Base-by-base conservation (phyloP, 1,140 invertebrate genomes). In the Mylabris phalerata region DNA sequence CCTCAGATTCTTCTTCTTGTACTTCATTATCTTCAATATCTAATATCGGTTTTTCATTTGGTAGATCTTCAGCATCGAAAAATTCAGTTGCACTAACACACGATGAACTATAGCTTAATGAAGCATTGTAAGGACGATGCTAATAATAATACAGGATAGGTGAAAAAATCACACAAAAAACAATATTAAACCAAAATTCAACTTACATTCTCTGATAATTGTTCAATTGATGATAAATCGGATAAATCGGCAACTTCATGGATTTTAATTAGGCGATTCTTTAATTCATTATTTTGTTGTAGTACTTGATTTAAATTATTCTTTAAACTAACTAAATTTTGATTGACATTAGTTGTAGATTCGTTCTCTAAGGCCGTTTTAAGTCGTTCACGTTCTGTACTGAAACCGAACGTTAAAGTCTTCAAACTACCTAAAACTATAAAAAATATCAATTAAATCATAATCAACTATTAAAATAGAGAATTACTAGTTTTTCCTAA, bases 51-150 rank as follows among this genome's bases (percentile, higher is more conserved):
- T 68, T 69, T 11, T 69, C 66, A 6, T 51, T 50, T 11, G 66
- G 55, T 9, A 68, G 32, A 49, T 90, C 88, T 72, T 88, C 84
- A n/a, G 89, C 89, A 75, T 91, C 89, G 73, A 87, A 91, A 77
- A 89, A 91, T 72, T 92, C 89, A 0, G 88, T 89, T n/a, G 86
- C 83, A 55, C 86, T 88, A n/a, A 88, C 79, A 60, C 84, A 86
- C 6, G 85, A 87, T 41, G 86, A 88, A 68, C 85, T 88, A 72
- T 86, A 85, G 63, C 86, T 88, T 46, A 85, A 73, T 2, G 84
- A 85, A 65, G 81, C 80, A 55, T 80, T 80, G 61, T 83, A 79
- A 13, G 75, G 77, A 46, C 77, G 74, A 51, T 74, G 76, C 71
- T 75, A 72, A 61, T 75, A 65, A 60, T 9, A 25, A 56, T 27